Conservation (phyloP, 2,888 invertebrate species). For the Hofmannophila pseudospretella region DNA sequence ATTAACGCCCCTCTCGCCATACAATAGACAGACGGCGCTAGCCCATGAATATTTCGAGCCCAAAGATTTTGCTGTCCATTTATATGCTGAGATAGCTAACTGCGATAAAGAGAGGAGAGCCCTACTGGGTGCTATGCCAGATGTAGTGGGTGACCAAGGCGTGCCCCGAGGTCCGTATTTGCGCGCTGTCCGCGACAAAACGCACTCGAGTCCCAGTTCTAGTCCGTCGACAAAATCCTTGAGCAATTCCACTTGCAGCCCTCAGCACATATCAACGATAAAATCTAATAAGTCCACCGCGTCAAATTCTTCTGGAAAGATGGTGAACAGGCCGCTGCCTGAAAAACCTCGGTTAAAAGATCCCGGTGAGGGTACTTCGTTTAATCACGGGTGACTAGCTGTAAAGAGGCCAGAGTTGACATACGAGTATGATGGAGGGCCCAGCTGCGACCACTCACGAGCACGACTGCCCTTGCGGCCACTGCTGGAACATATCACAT, state of each 20-base stretch:
- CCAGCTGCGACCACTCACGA: background rate
- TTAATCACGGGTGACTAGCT: slow-evolving; percentile 38
- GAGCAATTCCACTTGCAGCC: slow-evolving; percentile 29
- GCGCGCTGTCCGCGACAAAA: slow-evolving; percentile 78
- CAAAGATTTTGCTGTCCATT: slow-evolving; percentile 73
- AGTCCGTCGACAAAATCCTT: slow-evolving; percentile 30
- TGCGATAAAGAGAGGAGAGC: slow-evolving; percentile 52
- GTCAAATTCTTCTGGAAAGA: slow-evolving; percentile 71
- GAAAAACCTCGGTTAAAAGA: slow-evolving; percentile 74
- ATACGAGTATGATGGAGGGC: background rate
- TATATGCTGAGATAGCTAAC: slow-evolving; percentile 80
- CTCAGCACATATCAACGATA: slow-evolving; percentile 39
- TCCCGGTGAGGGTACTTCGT: slow-evolving; percentile 63
- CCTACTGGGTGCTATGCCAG: slow-evolving; percentile 57
- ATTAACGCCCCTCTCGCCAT: slow-evolving; percentile 68
- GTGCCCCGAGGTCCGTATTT: slow-evolving; percentile 79
- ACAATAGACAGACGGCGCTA: slow-evolving; percentile 58
- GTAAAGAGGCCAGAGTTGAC: background rate
- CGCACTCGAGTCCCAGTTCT: slow-evolving; percentile 34
- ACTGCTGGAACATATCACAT: slow-evolving; percentile 8
- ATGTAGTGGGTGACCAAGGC: slow-evolving; percentile 57
- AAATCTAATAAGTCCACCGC: slow-evolving; percentile 44
- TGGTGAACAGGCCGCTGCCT: slow-evolving; percentile 84
- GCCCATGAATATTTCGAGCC: slow-evolving; percentile 74
- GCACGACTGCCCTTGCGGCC: slow-evolving; percentile 1